Percentiles rank a stretch among this genome's conserved stretches.
These are phyloP conservation scores for Sarotherodon lohbergeri DNA, from an alignment of 2,113 vertebrate genomes.

Conservation along the genomic window DNA sequence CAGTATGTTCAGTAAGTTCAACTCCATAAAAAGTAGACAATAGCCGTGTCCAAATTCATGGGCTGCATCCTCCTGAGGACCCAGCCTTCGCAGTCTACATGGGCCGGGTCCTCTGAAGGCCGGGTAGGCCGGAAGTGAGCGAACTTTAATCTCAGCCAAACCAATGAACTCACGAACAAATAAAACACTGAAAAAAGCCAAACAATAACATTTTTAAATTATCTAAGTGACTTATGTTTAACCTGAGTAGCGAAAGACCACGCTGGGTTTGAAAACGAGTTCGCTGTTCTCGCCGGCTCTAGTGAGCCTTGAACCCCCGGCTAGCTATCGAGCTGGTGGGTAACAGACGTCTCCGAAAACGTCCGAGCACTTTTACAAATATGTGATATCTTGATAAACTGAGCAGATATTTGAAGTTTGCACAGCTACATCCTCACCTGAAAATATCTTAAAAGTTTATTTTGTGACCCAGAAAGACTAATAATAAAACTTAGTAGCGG, in stretches of 20 bases:
- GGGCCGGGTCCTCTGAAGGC: not conserved
- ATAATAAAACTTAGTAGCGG: not conserved
- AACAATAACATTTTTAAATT: not conserved
- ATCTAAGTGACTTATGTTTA: not conserved
- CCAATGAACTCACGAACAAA: not conserved
- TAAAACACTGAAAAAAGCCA: not conserved
- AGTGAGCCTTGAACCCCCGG: rapidly evolving
- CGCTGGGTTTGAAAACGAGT: not conserved
- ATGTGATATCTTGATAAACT: not conserved
- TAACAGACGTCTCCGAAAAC: rapidly evolving
- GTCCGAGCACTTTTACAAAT: rapidly evolving
- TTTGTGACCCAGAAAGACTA: rapidly evolving
- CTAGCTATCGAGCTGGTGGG: not conserved
- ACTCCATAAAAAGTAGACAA: not conserved
- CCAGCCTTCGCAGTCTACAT: rapidly evolving
- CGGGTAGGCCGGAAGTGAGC: rapidly evolving
- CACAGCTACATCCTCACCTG: rapidly evolving
- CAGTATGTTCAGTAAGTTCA: not conserved
- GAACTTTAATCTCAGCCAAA: not conserved
- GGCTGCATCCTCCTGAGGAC: not conserved
- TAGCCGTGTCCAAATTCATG: rapidly evolving
- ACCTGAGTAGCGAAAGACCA: rapidly evolving
- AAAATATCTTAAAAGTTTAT: not conserved
- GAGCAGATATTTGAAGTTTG: not conserved
- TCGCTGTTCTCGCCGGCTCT: not conserved